Percentiles rank a stretch among this genome's conserved stretches.
Evolutionary conservation across 2,888 invertebrate genomes (phyloP).

Genomic region (Apoderus coryli): DNA sequence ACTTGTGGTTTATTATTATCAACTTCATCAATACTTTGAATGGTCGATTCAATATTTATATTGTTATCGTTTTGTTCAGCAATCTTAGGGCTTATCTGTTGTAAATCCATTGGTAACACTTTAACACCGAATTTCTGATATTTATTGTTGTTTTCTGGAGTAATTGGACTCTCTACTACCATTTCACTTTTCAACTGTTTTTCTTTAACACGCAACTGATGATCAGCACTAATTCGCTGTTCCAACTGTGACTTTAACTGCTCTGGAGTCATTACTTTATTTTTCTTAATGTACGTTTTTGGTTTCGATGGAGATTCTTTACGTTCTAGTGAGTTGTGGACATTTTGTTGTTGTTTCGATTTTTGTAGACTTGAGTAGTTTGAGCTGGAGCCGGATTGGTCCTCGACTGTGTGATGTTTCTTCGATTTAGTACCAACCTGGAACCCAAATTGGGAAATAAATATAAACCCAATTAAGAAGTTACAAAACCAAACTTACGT

Average conservation of each 20-base stretch:
- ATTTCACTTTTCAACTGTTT: conserved; percentile 42
- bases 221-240: conserved; percentile 23
- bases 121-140: conserved; percentile 53
- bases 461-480: not conserved
- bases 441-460: too few species aligned
- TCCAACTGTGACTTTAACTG: conserved; percentile 27
- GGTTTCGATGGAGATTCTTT: conserved; percentile 24
- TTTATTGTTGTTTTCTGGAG: too few species aligned
- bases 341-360: too few species aligned
- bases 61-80: conserved; percentile 31
- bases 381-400: conserved; percentile 30
- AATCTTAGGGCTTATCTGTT: conserved; percentile 28
- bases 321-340: conserved; percentile 29
- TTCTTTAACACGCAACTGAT: conserved; percentile 27
- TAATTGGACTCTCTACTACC: too few species aligned
- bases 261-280: conserved; percentile 21
- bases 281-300: conserved; percentile 18
- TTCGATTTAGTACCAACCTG: too few species aligned
- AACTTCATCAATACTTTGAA: conserved; percentile 34
- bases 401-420: conserved; percentile 32
- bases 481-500: conserved; percentile 16
- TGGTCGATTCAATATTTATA: conserved; percentile 27
- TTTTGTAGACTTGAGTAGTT: conserved; percentile 33
- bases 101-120: conserved; percentile 37
- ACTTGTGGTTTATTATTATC: conserved; percentile 34